These are phyloP conservation scores for Catamblyrhynchus diadema DNA, from an alignment of 2,797 vertebrate species.

Conservation along the genomic window DNA sequence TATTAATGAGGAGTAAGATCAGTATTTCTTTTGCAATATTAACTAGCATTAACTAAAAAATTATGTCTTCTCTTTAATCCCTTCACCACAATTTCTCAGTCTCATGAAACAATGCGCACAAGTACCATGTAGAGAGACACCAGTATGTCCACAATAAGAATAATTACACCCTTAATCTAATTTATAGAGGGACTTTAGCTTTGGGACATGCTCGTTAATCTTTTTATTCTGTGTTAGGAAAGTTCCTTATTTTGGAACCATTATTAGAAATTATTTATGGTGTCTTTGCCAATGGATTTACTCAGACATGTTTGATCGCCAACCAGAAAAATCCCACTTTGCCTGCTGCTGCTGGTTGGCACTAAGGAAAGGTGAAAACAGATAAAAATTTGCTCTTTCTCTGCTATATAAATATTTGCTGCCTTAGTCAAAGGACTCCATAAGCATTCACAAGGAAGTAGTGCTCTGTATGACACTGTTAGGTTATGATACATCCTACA, in stretches of 20 bases:
- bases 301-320: not conserved
- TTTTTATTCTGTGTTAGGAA: not conserved
- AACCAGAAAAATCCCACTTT: not conserved
- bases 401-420: not conserved
- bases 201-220: not conserved
- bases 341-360: not conserved
- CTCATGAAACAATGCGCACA: not conserved
- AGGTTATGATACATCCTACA: not conserved
- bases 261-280: not conserved
- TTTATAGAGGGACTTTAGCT: not conserved
- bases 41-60: not conserved
- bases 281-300: not conserved
- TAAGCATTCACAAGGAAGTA: not conserved
- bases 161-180: not conserved
- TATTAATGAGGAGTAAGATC: not conserved
- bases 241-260: not conserved
- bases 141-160: not conserved
- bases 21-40: not conserved
- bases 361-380: not conserved
- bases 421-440: not conserved
- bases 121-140: not conserved
- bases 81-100: not conserved
- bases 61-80: not conserved
- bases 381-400: not conserved
- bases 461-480: not conserved